These are phyloP conservation scores for Sminthurides aquaticus DNA, from an alignment of 2,888 invertebrate species.

Conservation along the genomic window DNA sequence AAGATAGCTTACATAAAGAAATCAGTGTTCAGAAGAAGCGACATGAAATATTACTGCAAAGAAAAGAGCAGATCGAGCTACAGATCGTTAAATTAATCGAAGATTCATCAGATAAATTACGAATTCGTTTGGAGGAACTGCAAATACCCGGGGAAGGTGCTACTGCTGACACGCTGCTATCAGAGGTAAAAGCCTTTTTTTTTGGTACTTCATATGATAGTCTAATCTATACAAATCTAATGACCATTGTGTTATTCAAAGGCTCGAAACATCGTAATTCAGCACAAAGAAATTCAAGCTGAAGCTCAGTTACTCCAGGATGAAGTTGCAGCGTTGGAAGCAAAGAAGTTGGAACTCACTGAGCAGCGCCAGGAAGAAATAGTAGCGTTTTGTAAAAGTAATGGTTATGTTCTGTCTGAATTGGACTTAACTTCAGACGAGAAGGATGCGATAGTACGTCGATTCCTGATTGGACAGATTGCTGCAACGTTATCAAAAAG, in stretches of 20 bases:
- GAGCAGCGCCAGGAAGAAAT: slow-evolving; percentile 67
- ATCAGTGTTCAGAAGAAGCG: slow-evolving; percentile 70
- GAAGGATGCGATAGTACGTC: slow-evolving; percentile 33
- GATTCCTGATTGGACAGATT: slow-evolving; percentile 59
- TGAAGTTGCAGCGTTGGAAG: slow-evolving; percentile 63
- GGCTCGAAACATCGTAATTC: slow-evolving; percentile 66
- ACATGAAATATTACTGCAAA: slow-evolving; percentile 30
- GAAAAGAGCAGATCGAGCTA: slow-evolving; percentile 72
- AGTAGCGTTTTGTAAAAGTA: slow-evolving; percentile 57
- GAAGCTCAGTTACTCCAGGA: slow-evolving; percentile 78
- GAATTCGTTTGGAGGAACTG: slow-evolving; percentile 82
- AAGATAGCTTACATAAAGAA: slow-evolving; percentile 62
- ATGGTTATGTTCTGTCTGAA: slow-evolving; percentile 37
- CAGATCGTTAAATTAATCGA: slow-evolving; percentile 86
- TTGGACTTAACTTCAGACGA: slow-evolving; percentile 47
- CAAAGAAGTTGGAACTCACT: slow-evolving; percentile 65
- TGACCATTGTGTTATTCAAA: slow-evolving; percentile 6
- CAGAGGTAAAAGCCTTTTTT: slow-evolving; percentile 30
- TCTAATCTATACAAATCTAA: neutral
- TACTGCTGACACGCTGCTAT: slow-evolving; percentile 39
- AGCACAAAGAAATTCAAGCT: slow-evolving; percentile 85
- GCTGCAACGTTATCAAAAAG: slow-evolving; percentile 73
- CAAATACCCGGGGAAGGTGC: slow-evolving; percentile 47
- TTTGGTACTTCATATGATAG: neutral
- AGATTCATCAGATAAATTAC: slow-evolving; percentile 80